Percentiles rank a stretch among this genome's conserved stretches.
Conservation (phyloP, 2,113 vertebrate genomes). For the Limnothrissa miodon region DNA sequence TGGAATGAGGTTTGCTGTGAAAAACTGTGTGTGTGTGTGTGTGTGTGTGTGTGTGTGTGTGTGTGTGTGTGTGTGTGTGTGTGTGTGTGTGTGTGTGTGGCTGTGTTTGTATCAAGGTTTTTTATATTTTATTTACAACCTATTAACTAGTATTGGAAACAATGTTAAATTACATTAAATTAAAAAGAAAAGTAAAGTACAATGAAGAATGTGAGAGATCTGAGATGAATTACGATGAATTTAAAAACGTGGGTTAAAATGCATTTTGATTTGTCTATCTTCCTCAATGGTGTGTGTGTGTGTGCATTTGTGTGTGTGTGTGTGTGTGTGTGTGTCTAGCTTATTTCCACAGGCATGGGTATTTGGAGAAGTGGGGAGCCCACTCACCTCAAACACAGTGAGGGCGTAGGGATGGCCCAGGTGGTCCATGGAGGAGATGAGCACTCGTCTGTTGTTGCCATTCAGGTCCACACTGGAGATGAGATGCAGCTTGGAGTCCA, state of each 20-base stretch:
- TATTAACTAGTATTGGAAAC: too few relatives aligned
- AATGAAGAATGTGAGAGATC: too few relatives aligned
- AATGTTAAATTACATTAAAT: too few relatives aligned
- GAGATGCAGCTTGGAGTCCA: conserved; percentile 93
- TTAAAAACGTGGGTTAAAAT: too few relatives aligned
- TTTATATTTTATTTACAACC: too few relatives aligned
- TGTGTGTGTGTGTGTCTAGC: neutral
- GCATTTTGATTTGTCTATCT: too few relatives aligned
- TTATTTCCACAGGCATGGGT: too few relatives aligned
- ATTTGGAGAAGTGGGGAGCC: too few relatives aligned
- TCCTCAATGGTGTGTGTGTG: neutral
- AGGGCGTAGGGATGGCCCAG: conserved; percentile 92
- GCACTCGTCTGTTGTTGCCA: conserved; percentile 85
- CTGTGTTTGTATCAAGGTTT: neutral
- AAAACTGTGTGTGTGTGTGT: neutral
- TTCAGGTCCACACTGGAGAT: conserved; percentile 92
- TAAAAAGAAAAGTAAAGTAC: too few relatives aligned
- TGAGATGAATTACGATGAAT: too few relatives aligned
- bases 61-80: neutral
- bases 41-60: neutral
- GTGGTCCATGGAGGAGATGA: conserved; percentile 82
- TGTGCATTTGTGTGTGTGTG: neutral
- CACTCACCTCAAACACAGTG: conserved; percentile 96
- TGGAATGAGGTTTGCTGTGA: neutral
- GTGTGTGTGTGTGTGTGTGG: neutral